Conservation (phyloP, 2,113 vertebrate species). For the Athene noctua region DNA sequence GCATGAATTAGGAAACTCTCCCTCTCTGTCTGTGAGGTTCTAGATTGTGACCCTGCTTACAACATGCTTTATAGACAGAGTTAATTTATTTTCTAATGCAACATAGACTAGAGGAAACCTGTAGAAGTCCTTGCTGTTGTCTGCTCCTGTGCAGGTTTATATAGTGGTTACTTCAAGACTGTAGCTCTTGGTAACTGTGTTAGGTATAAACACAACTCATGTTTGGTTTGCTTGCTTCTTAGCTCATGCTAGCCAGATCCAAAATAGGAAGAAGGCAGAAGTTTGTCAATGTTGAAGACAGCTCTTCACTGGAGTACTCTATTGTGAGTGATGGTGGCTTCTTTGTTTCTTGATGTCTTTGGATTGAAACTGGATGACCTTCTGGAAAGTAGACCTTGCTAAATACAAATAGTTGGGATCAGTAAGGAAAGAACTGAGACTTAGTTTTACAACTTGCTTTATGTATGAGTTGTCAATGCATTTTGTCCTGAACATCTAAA, state of each 20-base stretch:
- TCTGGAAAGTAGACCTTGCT: neutral
- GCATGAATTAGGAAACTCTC: neutral
- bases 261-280: neutral
- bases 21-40: neutral
- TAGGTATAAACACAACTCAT: neutral
- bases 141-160: neutral
- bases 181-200: neutral
- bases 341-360: neutral
- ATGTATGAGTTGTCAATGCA: neutral
- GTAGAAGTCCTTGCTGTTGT: neutral
- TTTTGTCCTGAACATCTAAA: neutral
- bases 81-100: neutral
- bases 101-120: neutral
- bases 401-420: neutral
- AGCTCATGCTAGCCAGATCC: neutral
- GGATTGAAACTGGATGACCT: neutral
- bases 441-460: neutral
- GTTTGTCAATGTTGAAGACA: neutral
- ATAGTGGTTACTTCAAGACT: neutral
- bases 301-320: neutral
- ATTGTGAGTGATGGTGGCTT: neutral
- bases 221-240: neutral
- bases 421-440: neutral
- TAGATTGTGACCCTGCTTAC: neutral
- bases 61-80: neutral